phyloP scores from a whole-genome alignment of 2,113 vertebrate genomes.

The Pteropus alecto region DNA sequence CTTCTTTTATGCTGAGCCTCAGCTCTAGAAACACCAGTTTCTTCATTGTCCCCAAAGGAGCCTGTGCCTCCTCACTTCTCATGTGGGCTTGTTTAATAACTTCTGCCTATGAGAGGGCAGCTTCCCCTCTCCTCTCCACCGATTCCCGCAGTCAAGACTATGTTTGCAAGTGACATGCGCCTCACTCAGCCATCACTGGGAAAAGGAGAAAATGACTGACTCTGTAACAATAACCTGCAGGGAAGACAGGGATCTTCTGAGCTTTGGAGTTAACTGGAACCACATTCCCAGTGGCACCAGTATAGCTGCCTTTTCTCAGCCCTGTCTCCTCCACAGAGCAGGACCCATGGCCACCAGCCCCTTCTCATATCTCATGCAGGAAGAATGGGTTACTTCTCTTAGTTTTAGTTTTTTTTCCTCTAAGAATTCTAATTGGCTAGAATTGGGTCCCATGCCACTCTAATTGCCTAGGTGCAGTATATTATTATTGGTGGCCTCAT shows the following conservation, averaged over 20 bases:
- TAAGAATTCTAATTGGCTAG: background rate
- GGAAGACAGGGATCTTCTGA: background rate
- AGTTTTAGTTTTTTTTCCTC: background rate
- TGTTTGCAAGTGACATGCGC: background rate
- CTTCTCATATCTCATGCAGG: background rate
- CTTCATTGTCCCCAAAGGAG: background rate
- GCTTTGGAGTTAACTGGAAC: background rate
- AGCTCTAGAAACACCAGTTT: background rate
- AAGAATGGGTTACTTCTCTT: background rate
- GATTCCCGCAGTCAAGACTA: background rate
- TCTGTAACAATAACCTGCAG: background rate
- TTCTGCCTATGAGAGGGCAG: background rate
- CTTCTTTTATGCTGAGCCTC: background rate
- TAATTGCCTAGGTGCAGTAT: background rate
- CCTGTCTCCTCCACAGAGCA: background rate
- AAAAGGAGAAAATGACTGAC: background rate
- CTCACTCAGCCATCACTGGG: rapidly evolving
- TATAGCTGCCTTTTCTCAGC: background rate
- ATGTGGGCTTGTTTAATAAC: background rate
- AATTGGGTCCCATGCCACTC: background rate
- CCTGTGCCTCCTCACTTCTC: background rate
- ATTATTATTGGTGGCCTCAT: background rate
- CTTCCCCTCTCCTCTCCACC: background rate
- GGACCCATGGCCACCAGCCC: background rate
- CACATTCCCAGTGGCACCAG: background rate